Evolutionary conservation across 2,113 vertebrate species (phyloP), one percentile per base, ranked within the genome.

Genomic region (Chelonoidis abingdonii): DNA sequence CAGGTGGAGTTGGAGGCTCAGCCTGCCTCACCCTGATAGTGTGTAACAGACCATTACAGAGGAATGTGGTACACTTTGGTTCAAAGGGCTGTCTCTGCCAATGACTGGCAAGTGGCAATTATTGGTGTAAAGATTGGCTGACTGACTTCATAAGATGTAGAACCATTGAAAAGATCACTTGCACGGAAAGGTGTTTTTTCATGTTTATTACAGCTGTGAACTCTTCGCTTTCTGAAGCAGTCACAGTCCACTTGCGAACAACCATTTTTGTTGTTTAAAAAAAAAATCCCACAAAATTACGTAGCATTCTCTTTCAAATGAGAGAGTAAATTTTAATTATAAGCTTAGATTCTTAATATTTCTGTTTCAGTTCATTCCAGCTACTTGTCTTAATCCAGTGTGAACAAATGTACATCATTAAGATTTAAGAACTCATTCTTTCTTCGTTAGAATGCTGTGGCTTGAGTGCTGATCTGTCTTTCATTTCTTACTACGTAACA

Each of bases 81-180:
- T 7, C 69, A 24, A 90, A 80, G n/a, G 41, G 5, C 1, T 84
- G 14, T 19, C 62, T 89, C 27, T 89, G 31, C 81, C 80, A 31
- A 80, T 87, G 69, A 52, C 56, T 56, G 41, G 9, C 44, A 85
- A 53, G 89, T 87, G 47, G 50, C 41, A 84, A 91, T 59, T 80
- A 4, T 72, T 75, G 86, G 21, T 80, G 83, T 94, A 59, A 92
- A 53, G 35, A 41, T 83, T 89, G 72, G 19, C 27, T 86, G 27
- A 22, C 81, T 41, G 84, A 90, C 76, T 79, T 86, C 52, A 53
- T 25, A 90, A 56, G 79, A 52, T 9, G 25, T 7, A 87, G n/a
- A 89, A 78, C 41, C 83, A 76, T 94, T 93, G 47, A 82, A 94
- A 93, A 31, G 89, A 89, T 80, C 90, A 89, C 90, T 52, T 85